Percentiles rank a stretch among this genome's conserved stretches.
These are phyloP conservation scores for Adoxophyes honmai DNA, from an alignment of 1,140 invertebrate species.

Conservation along the genomic window DNA sequence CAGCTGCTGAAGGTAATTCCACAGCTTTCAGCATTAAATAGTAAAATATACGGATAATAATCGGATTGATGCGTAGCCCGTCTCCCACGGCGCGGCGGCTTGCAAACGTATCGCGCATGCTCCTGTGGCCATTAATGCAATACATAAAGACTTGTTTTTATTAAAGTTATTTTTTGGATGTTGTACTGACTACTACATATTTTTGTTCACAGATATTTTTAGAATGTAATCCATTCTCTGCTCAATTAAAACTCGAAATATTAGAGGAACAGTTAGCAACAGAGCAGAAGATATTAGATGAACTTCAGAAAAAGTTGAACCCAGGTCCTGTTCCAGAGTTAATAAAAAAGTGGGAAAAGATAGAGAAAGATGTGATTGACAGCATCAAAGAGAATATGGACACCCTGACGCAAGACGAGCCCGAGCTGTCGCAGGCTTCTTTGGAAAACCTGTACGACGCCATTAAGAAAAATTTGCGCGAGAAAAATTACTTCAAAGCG, in stretches of 20 bases:
- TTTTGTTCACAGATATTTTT: constrained; percentile 77
- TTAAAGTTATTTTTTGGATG: no score
- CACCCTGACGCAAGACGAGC: constrained; percentile 65
- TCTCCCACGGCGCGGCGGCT: no score
- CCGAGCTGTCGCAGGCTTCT: constrained; percentile 59
- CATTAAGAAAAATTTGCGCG: constrained; percentile 54
- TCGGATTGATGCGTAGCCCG: no score
- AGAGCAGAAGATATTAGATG: constrained; percentile 79
- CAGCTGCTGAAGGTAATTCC: constrained; percentile 71
- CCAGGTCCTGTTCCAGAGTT: constrained; percentile 59
- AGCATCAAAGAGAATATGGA: constrained; percentile 63
- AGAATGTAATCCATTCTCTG: constrained; percentile 86
- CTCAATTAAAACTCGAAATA: constrained; percentile 78
- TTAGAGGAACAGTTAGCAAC: constrained; percentile 77
- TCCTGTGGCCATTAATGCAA: no score
- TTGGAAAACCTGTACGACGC: constrained; percentile 64
- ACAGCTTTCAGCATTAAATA: background rate
- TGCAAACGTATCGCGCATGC: no score
- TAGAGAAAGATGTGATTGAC: constrained; percentile 53
- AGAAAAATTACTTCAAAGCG: constrained; percentile 68
- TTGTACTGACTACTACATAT: no score
- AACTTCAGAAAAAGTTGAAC: constrained; percentile 77
- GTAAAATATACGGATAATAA: background rate
- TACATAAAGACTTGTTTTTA: no score
- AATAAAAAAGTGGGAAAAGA: constrained; percentile 65